Conservation (phyloP, 2,888 invertebrate species). For the Rhodophaea formosa region DNA sequence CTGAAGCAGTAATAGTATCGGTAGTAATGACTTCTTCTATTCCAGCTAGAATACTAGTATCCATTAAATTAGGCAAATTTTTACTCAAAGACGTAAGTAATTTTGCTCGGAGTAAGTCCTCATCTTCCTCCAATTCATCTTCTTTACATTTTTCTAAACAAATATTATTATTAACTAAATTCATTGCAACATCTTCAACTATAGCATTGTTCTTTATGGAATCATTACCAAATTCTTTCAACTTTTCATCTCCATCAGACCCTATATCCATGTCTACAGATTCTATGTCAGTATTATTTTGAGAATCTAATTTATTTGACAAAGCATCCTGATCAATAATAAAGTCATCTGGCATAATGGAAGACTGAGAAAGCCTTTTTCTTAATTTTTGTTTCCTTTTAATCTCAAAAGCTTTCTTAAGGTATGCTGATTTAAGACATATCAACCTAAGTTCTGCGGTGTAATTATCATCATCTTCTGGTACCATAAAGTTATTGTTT, state of each 20-base stretch:
- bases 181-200: slow-evolving; percentile 19
- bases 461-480: slow-evolving; percentile 82
- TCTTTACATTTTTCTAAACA: slow-evolving; percentile 34
- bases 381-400: slow-evolving; percentile 70
- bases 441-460: slow-evolving; percentile 83
- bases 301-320: slow-evolving; percentile 43
- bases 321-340: slow-evolving; percentile 38
- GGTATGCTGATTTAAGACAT: slow-evolving; percentile 84
- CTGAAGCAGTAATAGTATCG: neutral
- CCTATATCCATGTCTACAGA: slow-evolving; percentile 79
- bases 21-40: slow-evolving; percentile 31
- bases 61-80: slow-evolving; percentile 71
- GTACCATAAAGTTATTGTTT: slow-evolving; percentile 34
- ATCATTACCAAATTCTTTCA: slow-evolving; percentile 44
- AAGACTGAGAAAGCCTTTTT: slow-evolving; percentile 60
- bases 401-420: slow-evolving; percentile 83
- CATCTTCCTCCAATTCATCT: slow-evolving; percentile 81
- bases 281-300: slow-evolving; percentile 73
- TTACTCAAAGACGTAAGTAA: slow-evolving; percentile 81
- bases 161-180: slow-evolving; percentile 26
- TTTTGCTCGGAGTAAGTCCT: slow-evolving; percentile 81
- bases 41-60: slow-evolving; percentile 43
- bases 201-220: slow-evolving; percentile 22
- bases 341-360: slow-evolving; percentile 53
- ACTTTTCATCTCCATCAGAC: slow-evolving; percentile 67